Percentiles rank a stretch among this genome's conserved stretches.
Conservation (phyloP, 2,797 vertebrate genomes). For the Hafferia zeledoni region DNA sequence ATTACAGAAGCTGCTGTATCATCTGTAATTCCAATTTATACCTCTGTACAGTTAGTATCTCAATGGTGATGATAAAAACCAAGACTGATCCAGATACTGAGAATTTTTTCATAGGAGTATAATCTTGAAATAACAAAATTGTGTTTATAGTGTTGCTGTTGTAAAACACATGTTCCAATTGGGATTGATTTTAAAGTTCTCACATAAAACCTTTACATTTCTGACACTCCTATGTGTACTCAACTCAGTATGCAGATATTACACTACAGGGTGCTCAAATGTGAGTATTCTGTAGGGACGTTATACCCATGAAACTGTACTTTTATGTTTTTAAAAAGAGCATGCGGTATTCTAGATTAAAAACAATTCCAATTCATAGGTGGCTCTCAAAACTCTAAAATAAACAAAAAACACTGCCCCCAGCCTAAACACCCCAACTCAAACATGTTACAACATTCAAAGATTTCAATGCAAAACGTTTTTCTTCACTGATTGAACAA, state of each 20-base stretch:
- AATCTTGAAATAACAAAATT: not conserved
- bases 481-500: not conserved
- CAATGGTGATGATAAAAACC: not conserved
- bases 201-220: not conserved
- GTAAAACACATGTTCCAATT: fast-evolving
- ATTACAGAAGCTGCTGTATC: not conserved
- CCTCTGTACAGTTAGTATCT: not conserved
- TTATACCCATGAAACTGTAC: not conserved
- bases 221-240: not conserved
- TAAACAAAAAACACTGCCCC: not conserved
- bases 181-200: not conserved
- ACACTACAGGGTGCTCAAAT: not conserved
- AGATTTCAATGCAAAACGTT: not conserved
- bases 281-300: not conserved
- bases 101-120: not conserved
- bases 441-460: not conserved
- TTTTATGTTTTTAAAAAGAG: not conserved
- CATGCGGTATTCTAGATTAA: not conserved
- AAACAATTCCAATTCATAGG: not conserved
- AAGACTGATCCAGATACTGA: not conserved
- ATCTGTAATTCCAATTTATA: not conserved
- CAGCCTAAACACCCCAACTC: not conserved
- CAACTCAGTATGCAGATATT: not conserved
- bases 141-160: not conserved
- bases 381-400: not conserved